Conservation (phyloP, 2,797 vertebrate genomes). For the Naso thynnoides region DNA sequence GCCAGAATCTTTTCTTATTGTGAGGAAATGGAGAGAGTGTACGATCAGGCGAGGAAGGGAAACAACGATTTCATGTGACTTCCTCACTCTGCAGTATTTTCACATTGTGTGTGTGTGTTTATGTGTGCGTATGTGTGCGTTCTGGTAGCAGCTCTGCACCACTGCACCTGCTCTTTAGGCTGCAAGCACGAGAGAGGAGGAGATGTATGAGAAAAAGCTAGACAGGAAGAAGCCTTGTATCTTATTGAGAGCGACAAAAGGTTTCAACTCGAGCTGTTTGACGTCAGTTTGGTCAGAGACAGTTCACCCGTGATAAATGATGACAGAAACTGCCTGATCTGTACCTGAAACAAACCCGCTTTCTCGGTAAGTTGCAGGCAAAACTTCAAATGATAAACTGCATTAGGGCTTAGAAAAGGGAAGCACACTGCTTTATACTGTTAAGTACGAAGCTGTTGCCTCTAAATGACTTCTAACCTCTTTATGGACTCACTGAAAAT, state of each 20-base stretch:
- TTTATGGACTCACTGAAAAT: slow-evolving; percentile 1
- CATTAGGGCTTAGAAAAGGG: slow-evolving; percentile 25
- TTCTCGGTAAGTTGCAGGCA: slow-evolving; percentile 54
- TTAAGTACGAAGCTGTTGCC: neutral
- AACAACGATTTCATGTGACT: slow-evolving; percentile 67
- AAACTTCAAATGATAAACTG: neutral
- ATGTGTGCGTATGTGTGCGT: slow-evolving; percentile 27
- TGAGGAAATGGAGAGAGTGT: slow-evolving; percentile 26
- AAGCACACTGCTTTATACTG: slow-evolving; percentile 24
- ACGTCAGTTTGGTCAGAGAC: slow-evolving; percentile 62
- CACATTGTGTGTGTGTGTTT: slow-evolving; percentile 4
- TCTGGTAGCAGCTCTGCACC: slow-evolving; percentile 63
- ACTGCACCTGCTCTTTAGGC: slow-evolving; percentile 79
- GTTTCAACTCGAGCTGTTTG: slow-evolving; percentile 57
- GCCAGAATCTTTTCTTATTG: neutral
- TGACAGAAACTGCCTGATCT: slow-evolving; percentile 43
- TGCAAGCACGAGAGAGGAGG: slow-evolving; percentile 52
- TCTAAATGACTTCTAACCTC: slow-evolving; percentile 13
- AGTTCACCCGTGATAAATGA: slow-evolving; percentile 4
- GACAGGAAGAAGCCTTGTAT: slow-evolving; percentile 74
- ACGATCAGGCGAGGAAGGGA: slow-evolving; percentile 39
- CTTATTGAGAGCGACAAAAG: slow-evolving; percentile 40
- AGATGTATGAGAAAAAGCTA: slow-evolving; percentile 63
- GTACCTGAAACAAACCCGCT: slow-evolving; percentile 16
- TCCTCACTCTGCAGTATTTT: slow-evolving; percentile 57